These are phyloP conservation scores for Gymnosoma rotundatum DNA, from an alignment of 2,888 invertebrate species.

Conservation along the genomic window DNA sequence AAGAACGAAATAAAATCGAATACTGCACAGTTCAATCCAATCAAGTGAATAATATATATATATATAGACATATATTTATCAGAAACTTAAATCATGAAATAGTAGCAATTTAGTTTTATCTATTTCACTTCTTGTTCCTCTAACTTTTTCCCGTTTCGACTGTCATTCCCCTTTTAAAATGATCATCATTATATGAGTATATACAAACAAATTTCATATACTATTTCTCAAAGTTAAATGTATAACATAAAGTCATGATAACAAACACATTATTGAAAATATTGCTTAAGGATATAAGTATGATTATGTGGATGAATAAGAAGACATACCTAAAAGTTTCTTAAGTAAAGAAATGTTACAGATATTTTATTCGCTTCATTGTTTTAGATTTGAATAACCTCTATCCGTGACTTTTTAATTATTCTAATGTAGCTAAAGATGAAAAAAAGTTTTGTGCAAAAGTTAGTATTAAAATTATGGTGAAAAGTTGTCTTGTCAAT, in stretches of 20 bases:
- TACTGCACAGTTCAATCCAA: conserved; percentile 45
- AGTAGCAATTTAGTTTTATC: conserved; percentile 63
- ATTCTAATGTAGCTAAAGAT: no score
- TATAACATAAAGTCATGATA: conserved; percentile 57
- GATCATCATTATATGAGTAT: conserved; percentile 33
- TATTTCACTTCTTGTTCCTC: conserved; percentile 19
- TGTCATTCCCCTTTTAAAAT: conserved; percentile 4
- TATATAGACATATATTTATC: conserved; percentile 33
- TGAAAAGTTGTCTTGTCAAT: no score
- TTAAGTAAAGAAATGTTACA: not conserved
- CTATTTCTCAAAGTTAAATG: conserved; percentile 23
- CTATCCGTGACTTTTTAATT: no score
- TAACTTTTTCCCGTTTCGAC: not conserved
- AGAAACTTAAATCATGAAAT: conserved; percentile 59
- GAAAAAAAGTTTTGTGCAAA: no score
- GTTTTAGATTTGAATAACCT: no score
- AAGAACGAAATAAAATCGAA: not conserved
- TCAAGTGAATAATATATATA: conserved; percentile 46
- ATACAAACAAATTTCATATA: not conserved
- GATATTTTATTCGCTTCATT: no score
- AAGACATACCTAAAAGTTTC: not conserved
- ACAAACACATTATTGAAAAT: conserved; percentile 63
- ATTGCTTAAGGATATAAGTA: conserved; percentile 52
- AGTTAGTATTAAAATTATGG: no score
- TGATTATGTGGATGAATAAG: conserved; percentile 6